phyloP scores from a whole-genome alignment of 2,888 invertebrate species.

The Orthosia incerta region DNA sequence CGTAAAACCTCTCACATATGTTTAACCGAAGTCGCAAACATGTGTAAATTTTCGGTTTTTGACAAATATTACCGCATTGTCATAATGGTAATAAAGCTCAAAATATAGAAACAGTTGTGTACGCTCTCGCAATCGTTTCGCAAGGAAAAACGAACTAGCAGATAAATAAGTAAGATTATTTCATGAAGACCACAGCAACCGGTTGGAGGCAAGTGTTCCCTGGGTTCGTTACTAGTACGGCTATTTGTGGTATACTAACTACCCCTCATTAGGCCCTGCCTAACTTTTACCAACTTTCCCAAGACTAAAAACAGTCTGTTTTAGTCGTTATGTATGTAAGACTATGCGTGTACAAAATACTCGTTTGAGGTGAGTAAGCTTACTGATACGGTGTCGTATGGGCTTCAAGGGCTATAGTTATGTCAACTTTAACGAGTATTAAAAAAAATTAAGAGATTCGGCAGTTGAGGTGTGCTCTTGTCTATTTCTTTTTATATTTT shows the following conservation, averaged over 20 bases:
- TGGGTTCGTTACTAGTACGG: conserved; percentile 23
- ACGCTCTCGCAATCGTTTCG: background rate
- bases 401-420: conserved; percentile 32
- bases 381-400: conserved; percentile 3
- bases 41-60: no score
- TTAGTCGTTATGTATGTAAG: background rate
- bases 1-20: no score
- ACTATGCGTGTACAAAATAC: conserved; percentile 21
- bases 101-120: background rate
- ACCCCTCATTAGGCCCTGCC: conserved; percentile 43
- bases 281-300: conserved; percentile 58
- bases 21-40: no score
- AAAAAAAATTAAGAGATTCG: background rate
- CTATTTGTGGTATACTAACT: conserved; percentile 56
- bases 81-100: no score
- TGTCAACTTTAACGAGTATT: conserved; percentile 20
- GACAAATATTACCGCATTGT: no score
- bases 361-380: conserved; percentile 14
- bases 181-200: conserved; percentile 33
- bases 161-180: conserved; percentile 39
- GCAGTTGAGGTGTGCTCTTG: conserved; percentile 4
- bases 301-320: conserved; percentile 28
- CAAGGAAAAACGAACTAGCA: conserved; percentile 29
- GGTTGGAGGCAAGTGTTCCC: conserved; percentile 30
- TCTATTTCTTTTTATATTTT: conserved; percentile 8